Percentiles rank a stretch among this genome's conserved stretches.
Evolutionary conservation across 92 coral and sea anemone genomes (phyloP).

Genomic region (Montipora capitata): DNA sequence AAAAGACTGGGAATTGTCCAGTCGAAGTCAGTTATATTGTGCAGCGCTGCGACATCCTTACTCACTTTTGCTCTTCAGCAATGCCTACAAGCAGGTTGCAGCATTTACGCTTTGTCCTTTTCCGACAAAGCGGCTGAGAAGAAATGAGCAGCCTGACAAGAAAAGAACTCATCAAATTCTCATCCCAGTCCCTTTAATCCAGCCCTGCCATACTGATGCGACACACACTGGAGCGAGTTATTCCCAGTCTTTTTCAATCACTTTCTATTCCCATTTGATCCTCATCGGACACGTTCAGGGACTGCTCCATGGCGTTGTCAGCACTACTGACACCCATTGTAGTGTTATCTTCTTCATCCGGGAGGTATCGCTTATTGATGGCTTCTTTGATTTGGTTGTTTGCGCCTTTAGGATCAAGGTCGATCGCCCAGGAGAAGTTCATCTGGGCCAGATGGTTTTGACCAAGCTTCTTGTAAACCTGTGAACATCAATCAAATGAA

Average conservation of each 20-base stretch:
- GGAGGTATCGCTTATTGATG: constrained; percentile 97
- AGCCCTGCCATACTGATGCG: background rate
- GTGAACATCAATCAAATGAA: background rate
- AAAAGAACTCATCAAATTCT: background rate
- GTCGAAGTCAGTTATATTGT: too few relatives aligned
- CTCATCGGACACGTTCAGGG: constrained; percentile 59
- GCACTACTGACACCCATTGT: constrained; percentile 72
- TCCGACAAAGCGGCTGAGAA: background rate
- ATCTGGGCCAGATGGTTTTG: constrained; percentile 94
- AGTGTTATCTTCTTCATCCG: constrained; percentile 94
- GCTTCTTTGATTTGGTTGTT: constrained; percentile 99
- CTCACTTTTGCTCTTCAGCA: too few relatives aligned
- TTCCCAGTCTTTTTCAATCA: constrained; percentile 8
- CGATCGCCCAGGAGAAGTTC: constrained; percentile 99
- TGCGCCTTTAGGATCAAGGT: constrained; percentile 98
- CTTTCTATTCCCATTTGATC: constrained; percentile 16
- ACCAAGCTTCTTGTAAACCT: constrained; percentile 98
- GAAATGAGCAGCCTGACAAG: background rate
- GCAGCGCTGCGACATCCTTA: too few relatives aligned
- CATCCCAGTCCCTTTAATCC: background rate
- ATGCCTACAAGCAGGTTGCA: too few relatives aligned
- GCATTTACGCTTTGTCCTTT: background rate
- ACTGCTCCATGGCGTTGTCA: constrained; percentile 83
- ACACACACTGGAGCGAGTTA: background rate
- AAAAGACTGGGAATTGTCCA: background rate